A percentile compares a stretch with the other conserved stretches of the same genome.
Evolutionary conservation across 1,140 invertebrate genomes (phyloP).

Genomic region (Sitodiplosis mosellana): DNA sequence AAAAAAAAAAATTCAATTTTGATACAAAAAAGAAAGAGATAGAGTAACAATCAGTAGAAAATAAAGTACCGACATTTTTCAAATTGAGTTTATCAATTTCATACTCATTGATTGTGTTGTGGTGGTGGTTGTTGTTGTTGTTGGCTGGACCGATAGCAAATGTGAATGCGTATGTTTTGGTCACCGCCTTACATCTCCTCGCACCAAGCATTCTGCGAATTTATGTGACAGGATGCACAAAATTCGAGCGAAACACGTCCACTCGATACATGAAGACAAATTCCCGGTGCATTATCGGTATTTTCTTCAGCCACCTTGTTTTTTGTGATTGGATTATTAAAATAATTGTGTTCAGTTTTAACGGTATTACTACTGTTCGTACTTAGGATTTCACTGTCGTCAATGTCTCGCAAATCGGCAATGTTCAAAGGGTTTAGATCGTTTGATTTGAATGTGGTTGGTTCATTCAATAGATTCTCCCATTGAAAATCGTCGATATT

Average conservation of each 20-base stretch:
- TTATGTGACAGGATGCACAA: constrained; percentile 27
- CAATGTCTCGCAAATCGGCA: constrained; percentile 2
- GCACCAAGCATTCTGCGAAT: constrained; percentile 12
- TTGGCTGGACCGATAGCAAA: too few species aligned
- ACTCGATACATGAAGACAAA: constrained; percentile 32
- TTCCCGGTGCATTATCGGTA: constrained; percentile 14
- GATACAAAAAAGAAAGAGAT: too few species aligned
- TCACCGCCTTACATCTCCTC: constrained; percentile 8
- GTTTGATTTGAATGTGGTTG: constrained; percentile 5
- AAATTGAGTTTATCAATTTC: too few species aligned
- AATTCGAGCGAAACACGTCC: constrained; percentile 32
- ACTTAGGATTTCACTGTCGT: constrained; percentile 6
- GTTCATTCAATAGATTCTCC: constrained; percentile 6
- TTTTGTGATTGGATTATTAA: constrained; percentile 2
- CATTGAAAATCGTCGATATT: constrained; percentile 3
- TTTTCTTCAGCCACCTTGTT: constrained; percentile 6
- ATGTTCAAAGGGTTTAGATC: constrained; percentile 4
- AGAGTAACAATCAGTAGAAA: too few species aligned
- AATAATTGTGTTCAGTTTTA: constrained; percentile 12
- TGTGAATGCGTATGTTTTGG: too few species aligned
- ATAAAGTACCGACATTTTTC: too few species aligned
- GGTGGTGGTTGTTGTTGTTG: too few species aligned
- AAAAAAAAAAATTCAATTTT: too few species aligned
- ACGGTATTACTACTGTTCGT: neutral
- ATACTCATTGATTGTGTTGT: too few species aligned